phyloP scores from a whole-genome alignment of 2,113 vertebrate species.

The Todiramphus saurophagus region DNA sequence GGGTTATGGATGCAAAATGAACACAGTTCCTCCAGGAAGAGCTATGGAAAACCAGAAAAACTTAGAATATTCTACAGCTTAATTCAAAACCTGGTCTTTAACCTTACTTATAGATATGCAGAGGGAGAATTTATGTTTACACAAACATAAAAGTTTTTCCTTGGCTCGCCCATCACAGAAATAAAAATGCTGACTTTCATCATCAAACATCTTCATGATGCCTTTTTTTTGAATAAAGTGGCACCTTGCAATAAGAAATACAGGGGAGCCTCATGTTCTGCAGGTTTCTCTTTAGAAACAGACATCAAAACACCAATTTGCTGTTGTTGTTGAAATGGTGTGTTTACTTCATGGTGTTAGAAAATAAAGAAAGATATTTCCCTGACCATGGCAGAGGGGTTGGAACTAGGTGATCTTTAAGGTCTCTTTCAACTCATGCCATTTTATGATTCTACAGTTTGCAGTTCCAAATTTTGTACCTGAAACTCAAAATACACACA shows the following conservation, averaged over 20 bases:
- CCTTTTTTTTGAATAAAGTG: background rate
- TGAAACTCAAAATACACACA: background rate
- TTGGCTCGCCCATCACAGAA: background rate
- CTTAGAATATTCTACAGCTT: background rate
- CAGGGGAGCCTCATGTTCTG: background rate
- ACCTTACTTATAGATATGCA: background rate
- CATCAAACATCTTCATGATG: background rate
- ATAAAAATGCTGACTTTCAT: background rate
- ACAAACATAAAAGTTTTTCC: background rate
- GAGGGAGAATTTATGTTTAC: background rate
- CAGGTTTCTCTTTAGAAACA: background rate
- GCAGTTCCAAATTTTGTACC: background rate
- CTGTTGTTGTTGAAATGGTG: background rate
- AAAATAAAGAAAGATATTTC: background rate
- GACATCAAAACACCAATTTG: background rate
- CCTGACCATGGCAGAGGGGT: no score
- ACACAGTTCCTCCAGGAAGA: background rate
- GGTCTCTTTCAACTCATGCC: no score
- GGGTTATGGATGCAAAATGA: background rate
- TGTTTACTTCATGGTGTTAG: background rate
- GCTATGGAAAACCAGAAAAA: background rate
- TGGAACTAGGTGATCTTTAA: no score
- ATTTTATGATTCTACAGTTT: background rate
- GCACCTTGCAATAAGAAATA: background rate
- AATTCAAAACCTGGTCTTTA: background rate